Evolutionary conservation across 2,888 invertebrate genomes (phyloP).

Genomic region (Teleogryllus oceanicus): DNA sequence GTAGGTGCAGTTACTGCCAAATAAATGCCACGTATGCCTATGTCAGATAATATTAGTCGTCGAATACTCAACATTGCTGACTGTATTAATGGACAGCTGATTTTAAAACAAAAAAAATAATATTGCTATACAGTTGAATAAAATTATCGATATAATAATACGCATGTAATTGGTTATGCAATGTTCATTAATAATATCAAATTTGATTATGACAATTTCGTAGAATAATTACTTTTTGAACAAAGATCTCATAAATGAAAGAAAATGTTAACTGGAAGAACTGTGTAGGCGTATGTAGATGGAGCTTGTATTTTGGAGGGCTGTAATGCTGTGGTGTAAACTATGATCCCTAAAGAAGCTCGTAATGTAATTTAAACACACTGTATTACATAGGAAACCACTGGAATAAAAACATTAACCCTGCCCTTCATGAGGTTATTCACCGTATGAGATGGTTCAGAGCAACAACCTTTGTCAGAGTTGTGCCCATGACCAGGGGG

Average conservation of each 20-base stretch:
- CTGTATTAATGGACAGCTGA: constrained; percentile 9
- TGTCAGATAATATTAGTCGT: constrained; percentile 12
- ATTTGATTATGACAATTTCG: constrained; percentile 19
- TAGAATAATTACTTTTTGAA: constrained; percentile 11
- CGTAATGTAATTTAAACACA: neutral
- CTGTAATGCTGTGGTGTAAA: neutral
- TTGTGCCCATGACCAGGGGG: too few species aligned
- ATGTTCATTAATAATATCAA: constrained; percentile 20
- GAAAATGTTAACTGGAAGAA: constrained; percentile 20
- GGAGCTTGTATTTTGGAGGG: neutral
- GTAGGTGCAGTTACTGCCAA: constrained; percentile 21
- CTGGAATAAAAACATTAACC: constrained; percentile 11
- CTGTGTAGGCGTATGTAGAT: constrained; percentile 22
- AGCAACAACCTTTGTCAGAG: too few species aligned
- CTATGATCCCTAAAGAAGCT: constrained; percentile 1
- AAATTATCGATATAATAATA: constrained; percentile 20
- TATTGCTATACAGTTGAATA: neutral
- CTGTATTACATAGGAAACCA: constrained; percentile 12
- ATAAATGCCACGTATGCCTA: constrained; percentile 18
- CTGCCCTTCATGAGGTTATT: constrained; percentile 18
- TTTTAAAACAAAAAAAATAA: too few species aligned
- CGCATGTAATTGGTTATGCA: constrained; percentile 25
- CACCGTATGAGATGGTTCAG: too few species aligned
- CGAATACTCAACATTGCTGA: constrained; percentile 3
- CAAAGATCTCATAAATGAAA: neutral